Evolutionary conservation across 2,113 vertebrate genomes (phyloP), one percentile per base, ranked within the genome.

Genomic region (Sterrhoptilus dennistouni): DNA sequence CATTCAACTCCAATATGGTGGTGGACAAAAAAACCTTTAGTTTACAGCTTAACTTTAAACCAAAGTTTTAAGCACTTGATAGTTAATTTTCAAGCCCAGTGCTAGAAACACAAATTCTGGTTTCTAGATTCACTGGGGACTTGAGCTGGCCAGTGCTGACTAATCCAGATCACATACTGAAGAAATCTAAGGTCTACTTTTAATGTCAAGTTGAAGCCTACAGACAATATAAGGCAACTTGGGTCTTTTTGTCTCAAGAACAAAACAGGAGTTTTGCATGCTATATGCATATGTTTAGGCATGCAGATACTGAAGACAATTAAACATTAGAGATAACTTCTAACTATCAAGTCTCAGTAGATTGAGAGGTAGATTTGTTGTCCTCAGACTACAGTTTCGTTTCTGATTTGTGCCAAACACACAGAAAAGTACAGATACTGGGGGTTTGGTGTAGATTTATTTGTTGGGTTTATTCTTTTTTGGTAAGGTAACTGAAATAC

Each of bases 1-100:
- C 16, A 15, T n/a, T 38, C 40, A 33, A 22, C 35, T 56, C 0
- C 0, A 36, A 23, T n/a, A 21, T 44, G 22, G 6, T 1, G 4
- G 4, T 11, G 6, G 22, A 28, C 40, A 81, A 91, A 36, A 2
- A 44, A 71, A 53, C 8, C 15, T 38, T 74, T 8, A 15, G 20
- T 47, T 76, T 71, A 47, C 8, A 9, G 5, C 15, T 76, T 68
- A 66, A 50, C 11, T 57, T 89, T 65, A 85, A 54, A 24, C 7
- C 49, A 40, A 54, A 54, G 4, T 53, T 72, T 83, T 42, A 77
- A 72, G 19, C 31, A 60, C 13, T 14, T 54, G 25, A 27, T 6
- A 54, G 17, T 14, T 64, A 50, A 68, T 38, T 17, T 47, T 69
- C 35, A 72, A n/a, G 8, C 6, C 7, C 4, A 0, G 0, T 16